phyloP scores from a whole-genome alignment of 2,797 vertebrate genomes.

The Jordanella pulchra region DNA sequence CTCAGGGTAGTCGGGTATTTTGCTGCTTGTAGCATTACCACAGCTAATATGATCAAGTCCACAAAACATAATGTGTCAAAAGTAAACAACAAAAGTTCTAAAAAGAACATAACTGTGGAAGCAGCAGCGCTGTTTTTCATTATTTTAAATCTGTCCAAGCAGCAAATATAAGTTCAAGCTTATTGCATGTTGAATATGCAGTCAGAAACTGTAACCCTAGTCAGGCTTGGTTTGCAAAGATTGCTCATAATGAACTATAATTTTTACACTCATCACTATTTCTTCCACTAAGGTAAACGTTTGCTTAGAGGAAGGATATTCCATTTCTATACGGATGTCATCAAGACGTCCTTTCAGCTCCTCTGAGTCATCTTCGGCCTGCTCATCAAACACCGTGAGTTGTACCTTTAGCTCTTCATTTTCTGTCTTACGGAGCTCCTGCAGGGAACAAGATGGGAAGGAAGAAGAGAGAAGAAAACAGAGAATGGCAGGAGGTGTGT shows the following conservation, averaged over 20 bases:
- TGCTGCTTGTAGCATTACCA: background rate
- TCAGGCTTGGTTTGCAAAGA: background rate
- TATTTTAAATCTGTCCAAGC: background rate
- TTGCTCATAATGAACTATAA: background rate
- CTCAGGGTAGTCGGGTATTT: background rate
- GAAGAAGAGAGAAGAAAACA: slow-evolving; percentile 32
- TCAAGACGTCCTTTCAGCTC: slow-evolving; percentile 87
- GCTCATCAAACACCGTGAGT: slow-evolving; percentile 87
- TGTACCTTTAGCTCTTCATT: slow-evolving; percentile 91
- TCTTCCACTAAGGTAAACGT: slow-evolving; percentile 3
- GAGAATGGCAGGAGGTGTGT: slow-evolving; percentile 20
- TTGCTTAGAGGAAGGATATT: slow-evolving; percentile 88
- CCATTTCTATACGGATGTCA: slow-evolving; percentile 91
- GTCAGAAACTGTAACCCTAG: background rate
- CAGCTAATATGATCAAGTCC: background rate
- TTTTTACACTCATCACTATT: background rate
- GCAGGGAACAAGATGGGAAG: slow-evolving; percentile 26
- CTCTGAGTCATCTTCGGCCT: slow-evolving; percentile 88
- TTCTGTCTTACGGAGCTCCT: slow-evolving; percentile 88
- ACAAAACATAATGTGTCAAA: background rate
- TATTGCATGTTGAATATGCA: background rate
- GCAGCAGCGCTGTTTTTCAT: background rate
- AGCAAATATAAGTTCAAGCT: background rate
- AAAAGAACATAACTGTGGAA: background rate
- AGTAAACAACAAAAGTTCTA: background rate